A percentile compares a stretch with the other conserved stretches of the same genome.
Conservation (phyloP, 1,140 invertebrate species). For the Anastrepha ludens region DNA sequence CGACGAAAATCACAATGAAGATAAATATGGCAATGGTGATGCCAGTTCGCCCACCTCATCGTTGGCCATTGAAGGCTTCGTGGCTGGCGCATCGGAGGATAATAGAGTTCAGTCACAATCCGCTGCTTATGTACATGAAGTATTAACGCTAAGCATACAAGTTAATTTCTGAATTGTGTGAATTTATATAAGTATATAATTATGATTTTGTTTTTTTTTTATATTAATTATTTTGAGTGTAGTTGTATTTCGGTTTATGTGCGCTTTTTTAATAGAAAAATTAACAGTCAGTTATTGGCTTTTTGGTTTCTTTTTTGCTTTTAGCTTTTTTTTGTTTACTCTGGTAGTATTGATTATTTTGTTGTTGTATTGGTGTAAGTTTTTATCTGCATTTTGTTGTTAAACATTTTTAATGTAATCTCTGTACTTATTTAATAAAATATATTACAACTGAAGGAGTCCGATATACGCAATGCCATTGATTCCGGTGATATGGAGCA, state of each 20-base stretch:
- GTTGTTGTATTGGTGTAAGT: not conserved
- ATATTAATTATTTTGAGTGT: not conserved
- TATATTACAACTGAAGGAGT: slow-evolving; percentile 71
- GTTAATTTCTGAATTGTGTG: slow-evolving; percentile 8
- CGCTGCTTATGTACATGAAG: slow-evolving; percentile 71
- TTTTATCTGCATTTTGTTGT: slow-evolving; percentile 32
- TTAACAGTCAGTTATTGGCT: not conserved
- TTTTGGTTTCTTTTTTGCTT: not conserved
- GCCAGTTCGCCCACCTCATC: slow-evolving; percentile 72
- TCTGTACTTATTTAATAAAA: slow-evolving; percentile 13
- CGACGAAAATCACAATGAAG: slow-evolving; percentile 53
- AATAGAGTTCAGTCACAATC: slow-evolving; percentile 75
- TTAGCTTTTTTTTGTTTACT: no score
- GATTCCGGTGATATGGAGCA: slow-evolving; percentile 90
- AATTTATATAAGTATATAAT: not conserved
- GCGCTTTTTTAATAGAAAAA: not conserved
- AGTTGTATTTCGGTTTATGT: not conserved
- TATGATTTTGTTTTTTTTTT: not conserved
- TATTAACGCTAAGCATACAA: slow-evolving; percentile 59
- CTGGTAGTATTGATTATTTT: slow-evolving; percentile 47
- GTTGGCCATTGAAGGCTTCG: slow-evolving; percentile 79
- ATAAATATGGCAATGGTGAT: slow-evolving; percentile 61
- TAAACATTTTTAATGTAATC: slow-evolving; percentile 55
- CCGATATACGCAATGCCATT: slow-evolving; percentile 79
- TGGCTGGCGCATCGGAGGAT: slow-evolving; percentile 79